Evolutionary conservation across 1,140 invertebrate species (phyloP).

Genomic region (Polypedilum pembai): DNA sequence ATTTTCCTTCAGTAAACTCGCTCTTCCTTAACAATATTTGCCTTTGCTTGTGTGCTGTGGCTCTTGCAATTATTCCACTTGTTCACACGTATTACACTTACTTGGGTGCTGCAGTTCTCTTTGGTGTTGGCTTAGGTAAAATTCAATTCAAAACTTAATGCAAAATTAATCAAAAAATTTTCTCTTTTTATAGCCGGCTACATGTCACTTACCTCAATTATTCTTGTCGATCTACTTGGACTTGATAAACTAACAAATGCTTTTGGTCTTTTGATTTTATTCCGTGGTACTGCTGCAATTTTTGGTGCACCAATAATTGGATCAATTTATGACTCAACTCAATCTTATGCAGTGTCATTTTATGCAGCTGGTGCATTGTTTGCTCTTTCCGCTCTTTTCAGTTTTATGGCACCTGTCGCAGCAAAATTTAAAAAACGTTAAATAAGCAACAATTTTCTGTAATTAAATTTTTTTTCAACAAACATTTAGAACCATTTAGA

Average conservation of each 20-base stretch:
- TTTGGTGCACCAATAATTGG: slow-evolving; percentile 76
- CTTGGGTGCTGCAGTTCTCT: slow-evolving; percentile 75
- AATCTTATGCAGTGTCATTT: slow-evolving; percentile 84
- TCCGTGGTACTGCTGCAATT: slow-evolving; percentile 86
- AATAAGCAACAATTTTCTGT: neutral
- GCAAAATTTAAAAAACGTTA: neutral
- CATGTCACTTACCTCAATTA: slow-evolving; percentile 95
- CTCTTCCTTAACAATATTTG: slow-evolving; percentile 91
- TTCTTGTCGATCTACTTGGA: slow-evolving; percentile 90
- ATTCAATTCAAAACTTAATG: slow-evolving; percentile 36
- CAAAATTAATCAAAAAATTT: neutral
- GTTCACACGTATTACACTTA: slow-evolving; percentile 66
- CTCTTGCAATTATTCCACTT: slow-evolving; percentile 81
- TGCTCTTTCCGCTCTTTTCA: slow-evolving; percentile 71
- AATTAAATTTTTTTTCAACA: neutral
- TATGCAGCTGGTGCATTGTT: slow-evolving; percentile 87
- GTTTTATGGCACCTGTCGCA: slow-evolving; percentile 67
- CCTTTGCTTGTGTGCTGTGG: slow-evolving; percentile 78
- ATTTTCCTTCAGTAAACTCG: slow-evolving; percentile 81
- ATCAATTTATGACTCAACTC: slow-evolving; percentile 77
- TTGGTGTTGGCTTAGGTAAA: slow-evolving; percentile 93
- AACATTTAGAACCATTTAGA: too few species aligned
- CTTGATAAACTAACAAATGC: slow-evolving; percentile 93
- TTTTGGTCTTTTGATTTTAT: slow-evolving; percentile 90
- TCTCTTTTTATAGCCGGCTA: slow-evolving; percentile 72